phyloP scores from a whole-genome alignment of 2,113 vertebrate genomes.

The Sialia sialis region DNA sequence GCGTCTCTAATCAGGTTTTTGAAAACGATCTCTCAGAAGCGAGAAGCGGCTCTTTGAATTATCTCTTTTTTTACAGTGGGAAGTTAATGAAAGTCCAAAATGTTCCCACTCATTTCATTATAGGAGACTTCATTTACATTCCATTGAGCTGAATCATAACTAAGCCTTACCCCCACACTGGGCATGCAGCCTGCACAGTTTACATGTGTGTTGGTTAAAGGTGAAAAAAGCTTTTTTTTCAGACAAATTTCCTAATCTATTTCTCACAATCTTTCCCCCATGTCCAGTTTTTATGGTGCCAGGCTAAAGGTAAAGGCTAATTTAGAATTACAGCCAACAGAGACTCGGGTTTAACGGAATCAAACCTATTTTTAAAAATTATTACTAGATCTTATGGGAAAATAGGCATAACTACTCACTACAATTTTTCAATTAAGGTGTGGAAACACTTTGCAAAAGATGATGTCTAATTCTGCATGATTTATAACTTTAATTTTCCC shows the following conservation, averaged over 20 bases:
- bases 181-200: conserved; percentile 1
- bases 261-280: neutral
- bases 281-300: neutral
- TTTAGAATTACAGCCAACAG: neutral
- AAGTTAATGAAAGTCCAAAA: conserved; percentile 11
- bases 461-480: neutral
- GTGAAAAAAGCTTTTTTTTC: neutral
- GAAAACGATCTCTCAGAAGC: neutral
- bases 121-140: conserved; percentile 28
- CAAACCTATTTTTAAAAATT: neutral
- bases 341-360: neutral
- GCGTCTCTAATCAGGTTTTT: neutral
- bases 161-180: conserved; percentile 1
- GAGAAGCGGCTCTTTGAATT: neutral
- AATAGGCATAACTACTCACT: neutral
- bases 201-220: conserved; percentile 16
- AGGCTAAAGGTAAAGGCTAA: neutral
- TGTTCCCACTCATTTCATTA: conserved; percentile 27
- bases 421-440: neutral
- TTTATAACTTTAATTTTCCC: neutral
- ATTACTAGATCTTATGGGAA: neutral
- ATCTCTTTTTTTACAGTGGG: neutral
- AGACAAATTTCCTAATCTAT: neutral
- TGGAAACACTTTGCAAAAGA: neutral
- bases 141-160: conserved; percentile 31